Evolutionary conservation across 2,113 vertebrate species (phyloP), one percentile per base, ranked within the genome.

Genomic region (Lophius piscatorius): DNA sequence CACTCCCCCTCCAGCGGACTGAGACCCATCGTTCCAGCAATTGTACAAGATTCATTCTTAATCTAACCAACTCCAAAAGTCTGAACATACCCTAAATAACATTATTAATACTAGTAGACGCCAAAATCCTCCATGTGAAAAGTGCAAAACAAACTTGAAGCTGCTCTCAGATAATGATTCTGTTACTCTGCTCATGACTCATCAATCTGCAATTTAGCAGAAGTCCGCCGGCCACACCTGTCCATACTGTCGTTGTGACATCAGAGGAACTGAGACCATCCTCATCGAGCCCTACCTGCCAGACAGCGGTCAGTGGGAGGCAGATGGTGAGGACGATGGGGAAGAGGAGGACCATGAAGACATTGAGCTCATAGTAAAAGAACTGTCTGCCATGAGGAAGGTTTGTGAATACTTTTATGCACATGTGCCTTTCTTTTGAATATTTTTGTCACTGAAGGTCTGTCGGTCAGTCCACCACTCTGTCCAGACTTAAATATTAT

Each of bases 191-290:
- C 22, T 22, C 5, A 2, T 62, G n/a, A 60, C 36, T 48, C n/a
- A 10, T 26, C 33, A 0, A 35, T 45, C 9, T 45, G 29, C 22
- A n/a, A 42, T 76, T 55, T 14, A 81, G 54, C 84, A 94, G 94
- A 89, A 88, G 31, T 91, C 91, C 0, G 88, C 92, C 1, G 90
- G 89, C 39, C 87, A 88, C 61, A 92, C 93, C 5, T 96, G 94
- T 57, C 95, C 95, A 4, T 96, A 94, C 83, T 96, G 95, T 61
- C 93, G 95, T 66, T 81, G 90, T 9, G 60, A 92, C 73, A 95
- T 96, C 84, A 81, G 78, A 78, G 94, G 92, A 26, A 91, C 74
- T 0, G 90, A 94, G 56, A 61, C 88, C 0, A 63, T 95, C 46
- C 45, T 82, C 1, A 60, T 95, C 4, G 88, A 87, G 34, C 88